Conservation (phyloP, 2,797 vertebrate genomes). For the Halcyon leucocephala region DNA sequence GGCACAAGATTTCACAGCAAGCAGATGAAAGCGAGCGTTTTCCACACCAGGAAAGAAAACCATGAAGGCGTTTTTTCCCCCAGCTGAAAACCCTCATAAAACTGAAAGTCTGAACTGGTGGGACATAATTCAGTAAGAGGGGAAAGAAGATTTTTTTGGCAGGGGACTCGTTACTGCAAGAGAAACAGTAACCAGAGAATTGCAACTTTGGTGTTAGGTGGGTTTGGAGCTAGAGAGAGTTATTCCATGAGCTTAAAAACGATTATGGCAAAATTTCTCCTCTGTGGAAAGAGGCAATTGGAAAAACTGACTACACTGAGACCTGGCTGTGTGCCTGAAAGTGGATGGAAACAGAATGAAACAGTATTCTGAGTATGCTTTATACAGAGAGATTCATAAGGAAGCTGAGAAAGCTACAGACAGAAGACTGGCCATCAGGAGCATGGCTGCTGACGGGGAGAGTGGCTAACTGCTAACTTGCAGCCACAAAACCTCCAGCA, state of each 20-base stretch:
- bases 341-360: neutral
- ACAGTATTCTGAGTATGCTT: neutral
- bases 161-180: neutral
- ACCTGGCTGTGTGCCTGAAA: slow-evolving; percentile 31
- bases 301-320: slow-evolving; percentile 35
- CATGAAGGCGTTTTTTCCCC: neutral
- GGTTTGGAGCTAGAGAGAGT: neutral
- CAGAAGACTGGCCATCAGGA: neutral
- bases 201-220: neutral
- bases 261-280: neutral
- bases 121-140: neutral
- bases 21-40: neutral
- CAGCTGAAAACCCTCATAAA: neutral
- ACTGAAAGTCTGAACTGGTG: neutral
- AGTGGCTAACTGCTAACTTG: neutral
- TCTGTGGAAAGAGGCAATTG: neutral
- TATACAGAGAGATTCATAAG: neutral
- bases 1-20: neutral
- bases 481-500: neutral
- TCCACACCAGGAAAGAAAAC: neutral
- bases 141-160: neutral
- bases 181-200: neutral
- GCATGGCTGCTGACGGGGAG: neutral
- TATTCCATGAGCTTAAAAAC: neutral
- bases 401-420: neutral